Evolutionary conservation across 2,797 vertebrate genomes (phyloP).

Genomic region (Leucoraja ocellata): DNA sequence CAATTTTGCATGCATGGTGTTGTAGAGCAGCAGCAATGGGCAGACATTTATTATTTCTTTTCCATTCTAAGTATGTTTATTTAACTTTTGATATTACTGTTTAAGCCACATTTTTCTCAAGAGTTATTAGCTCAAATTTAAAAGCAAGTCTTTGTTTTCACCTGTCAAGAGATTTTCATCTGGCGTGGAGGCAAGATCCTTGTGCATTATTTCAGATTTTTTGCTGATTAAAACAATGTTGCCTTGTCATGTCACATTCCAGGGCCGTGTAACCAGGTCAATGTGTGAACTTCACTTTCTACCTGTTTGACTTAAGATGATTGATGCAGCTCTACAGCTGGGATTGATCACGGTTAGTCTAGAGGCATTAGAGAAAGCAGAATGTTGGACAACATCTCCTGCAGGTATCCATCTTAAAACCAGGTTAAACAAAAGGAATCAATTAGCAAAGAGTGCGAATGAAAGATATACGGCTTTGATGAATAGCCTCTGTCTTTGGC

Average conservation of each 20-base stretch:
- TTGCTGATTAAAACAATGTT: not conserved
- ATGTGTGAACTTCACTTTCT: not conserved
- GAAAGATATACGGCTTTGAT: not conserved
- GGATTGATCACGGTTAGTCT: not conserved
- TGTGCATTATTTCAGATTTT: too few species aligned
- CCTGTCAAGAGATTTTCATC: not conserved
- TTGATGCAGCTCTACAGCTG: not conserved
- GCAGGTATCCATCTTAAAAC: constrained; percentile 6
- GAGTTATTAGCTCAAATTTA: not conserved
- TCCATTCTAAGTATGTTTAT: constrained; percentile 2
- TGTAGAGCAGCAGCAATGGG: not conserved
- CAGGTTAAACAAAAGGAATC: constrained; percentile 24
- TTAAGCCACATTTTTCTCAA: not conserved
- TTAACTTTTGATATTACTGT: constrained; percentile 30
- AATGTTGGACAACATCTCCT: not conserved
- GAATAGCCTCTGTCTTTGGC: not conserved
- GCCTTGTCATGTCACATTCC: not conserved
- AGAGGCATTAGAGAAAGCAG: not conserved
- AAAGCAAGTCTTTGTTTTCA: constrained; percentile 1
- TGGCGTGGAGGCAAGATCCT: too few species aligned
- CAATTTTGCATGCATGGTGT: not conserved
- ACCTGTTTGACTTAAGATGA: constrained; percentile 19
- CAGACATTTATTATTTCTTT: not conserved
- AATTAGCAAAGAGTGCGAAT: constrained; percentile 30
- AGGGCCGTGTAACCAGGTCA: not conserved